Percentiles rank a stretch among this genome's conserved stretches.
phyloP scores from a whole-genome alignment of 2,797 vertebrate genomes.

The Anguilla megastoma region DNA sequence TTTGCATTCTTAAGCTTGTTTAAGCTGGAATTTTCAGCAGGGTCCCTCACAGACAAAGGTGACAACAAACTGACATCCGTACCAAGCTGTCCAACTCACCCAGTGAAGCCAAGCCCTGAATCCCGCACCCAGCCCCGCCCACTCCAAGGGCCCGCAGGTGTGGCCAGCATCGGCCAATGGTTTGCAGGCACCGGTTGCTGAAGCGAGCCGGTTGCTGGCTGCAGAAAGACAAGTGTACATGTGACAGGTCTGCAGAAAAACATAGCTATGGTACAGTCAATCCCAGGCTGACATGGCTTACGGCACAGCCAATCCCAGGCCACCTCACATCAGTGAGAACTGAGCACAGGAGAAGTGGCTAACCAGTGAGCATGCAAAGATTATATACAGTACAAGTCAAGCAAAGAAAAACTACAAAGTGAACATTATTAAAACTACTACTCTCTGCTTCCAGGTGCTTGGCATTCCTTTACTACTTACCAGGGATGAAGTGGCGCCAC shows the following conservation, averaged over 20 bases:
- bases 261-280: neutral
- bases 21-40: neutral
- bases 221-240: constrained; percentile 30
- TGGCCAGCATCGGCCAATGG: constrained; percentile 97
- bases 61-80: neutral
- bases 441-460: neutral
- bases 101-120: constrained; percentile 93
- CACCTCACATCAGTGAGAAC: neutral
- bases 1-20: neutral
- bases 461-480: constrained; percentile 67
- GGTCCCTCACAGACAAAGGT: neutral
- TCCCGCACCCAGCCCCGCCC: constrained; percentile 92
- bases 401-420: neutral
- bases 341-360: neutral
- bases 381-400: neutral
- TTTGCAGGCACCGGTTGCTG: constrained; percentile 97
- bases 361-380: neutral
- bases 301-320: neutral
- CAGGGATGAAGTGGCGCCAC: constrained; percentile 96
- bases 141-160: constrained; percentile 93
- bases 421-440: neutral
- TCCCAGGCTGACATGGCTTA: neutral
- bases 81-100: constrained; percentile 69
- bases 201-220: constrained; percentile 97
- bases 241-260: neutral